phyloP scores from a whole-genome alignment of 2,113 vertebrate genomes.

The Burhinus oedicnemus region DNA sequence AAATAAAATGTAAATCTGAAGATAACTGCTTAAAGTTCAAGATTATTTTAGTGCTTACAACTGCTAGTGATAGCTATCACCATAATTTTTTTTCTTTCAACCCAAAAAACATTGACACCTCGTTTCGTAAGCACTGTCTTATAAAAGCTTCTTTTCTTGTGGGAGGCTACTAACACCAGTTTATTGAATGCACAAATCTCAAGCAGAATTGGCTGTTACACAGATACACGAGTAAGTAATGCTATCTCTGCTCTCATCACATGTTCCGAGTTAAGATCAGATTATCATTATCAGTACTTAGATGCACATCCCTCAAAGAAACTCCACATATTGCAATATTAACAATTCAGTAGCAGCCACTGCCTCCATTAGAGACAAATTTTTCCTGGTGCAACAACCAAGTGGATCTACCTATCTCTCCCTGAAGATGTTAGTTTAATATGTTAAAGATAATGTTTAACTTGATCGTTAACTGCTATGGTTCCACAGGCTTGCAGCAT shows the following conservation, averaged over 20 bases:
- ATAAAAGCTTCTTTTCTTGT: not conserved
- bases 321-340: not conserved
- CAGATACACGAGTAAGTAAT: not conserved
- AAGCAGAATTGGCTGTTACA: not conserved
- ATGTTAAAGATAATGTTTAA: not conserved
- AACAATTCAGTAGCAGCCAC: not conserved
- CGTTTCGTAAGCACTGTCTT: not conserved
- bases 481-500: not conserved
- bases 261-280: not conserved
- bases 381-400: not conserved
- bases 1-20: not conserved
- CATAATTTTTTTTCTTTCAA: not conserved
- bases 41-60: not conserved
- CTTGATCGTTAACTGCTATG: not conserved
- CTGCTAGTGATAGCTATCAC: not conserved
- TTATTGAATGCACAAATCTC: not conserved
- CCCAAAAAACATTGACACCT: not conserved
- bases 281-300: not conserved
- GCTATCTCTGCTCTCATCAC: not conserved
- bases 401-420: not conserved
- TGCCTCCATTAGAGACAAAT: not conserved
- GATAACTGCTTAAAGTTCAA: not conserved
- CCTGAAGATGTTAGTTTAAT: not conserved
- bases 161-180: not conserved
- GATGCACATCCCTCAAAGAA: not conserved